Base-by-base conservation (phyloP, 2,113 vertebrate genomes). In the Orientallactaga bullata region DNA sequence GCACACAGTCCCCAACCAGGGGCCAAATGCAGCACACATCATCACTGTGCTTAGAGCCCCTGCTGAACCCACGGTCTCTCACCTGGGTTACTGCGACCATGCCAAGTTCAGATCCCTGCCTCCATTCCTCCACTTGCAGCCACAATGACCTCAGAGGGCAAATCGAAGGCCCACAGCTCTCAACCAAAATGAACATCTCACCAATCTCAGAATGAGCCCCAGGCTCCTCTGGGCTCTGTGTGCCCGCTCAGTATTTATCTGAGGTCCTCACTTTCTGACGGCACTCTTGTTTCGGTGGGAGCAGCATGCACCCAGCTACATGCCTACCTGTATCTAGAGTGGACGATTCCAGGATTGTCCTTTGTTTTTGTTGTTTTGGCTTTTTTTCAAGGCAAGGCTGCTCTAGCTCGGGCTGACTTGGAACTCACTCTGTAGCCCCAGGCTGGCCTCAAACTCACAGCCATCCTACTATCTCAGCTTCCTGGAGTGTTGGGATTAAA, bases 221-320 rank as follows among this genome's bases (percentile, higher is more conserved):
- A 7, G 72, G 21, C 32, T 91, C 61, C 28, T 42, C 35, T 47
- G 42, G 60, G 35, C 0, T 10, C 17, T 63, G 16, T n/a, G n/a
- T 58, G 88, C 32, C 10, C 20, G 7, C 32, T 28, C 35, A 65
- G 2, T n/a, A n/a, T 77, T 96, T 68, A 35, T 28, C 63, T 35
- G 30, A 68, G 18, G 84, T 51, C 74, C 35, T 66, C 65, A 89
- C 42, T 90, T 86, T 69, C 77, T 63, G 24, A 60, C 28, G 39
- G 78, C 85, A 68, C 4, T 15, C 28, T 87, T 30, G 37, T n/a
- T 92, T 96, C 37, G 58, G 32, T 51, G 69, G 76, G 66, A 94
- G 66, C 23, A 37, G 15, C 35, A 37, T 0, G 78, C 7, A 35
- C 60, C 32, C 69, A 30, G 28, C 12, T 32, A 51, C 39, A 32